These are phyloP conservation scores for Dendrophyllia cribrosa DNA, from an alignment of 64 coral and sea anemone genomes.

Conservation along the genomic window DNA sequence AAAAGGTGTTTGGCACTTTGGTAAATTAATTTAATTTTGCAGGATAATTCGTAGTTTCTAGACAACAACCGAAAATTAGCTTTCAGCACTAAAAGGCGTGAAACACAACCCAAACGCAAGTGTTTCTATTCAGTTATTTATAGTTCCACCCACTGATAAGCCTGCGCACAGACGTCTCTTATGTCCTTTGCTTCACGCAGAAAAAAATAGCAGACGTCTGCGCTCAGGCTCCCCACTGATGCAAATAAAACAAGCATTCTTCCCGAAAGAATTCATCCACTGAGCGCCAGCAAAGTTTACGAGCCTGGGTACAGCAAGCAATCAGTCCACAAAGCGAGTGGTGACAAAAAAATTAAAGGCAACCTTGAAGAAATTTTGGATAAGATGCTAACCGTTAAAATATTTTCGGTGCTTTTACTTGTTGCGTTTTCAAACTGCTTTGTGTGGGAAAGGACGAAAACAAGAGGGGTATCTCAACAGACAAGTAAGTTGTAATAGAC, in stretches of 20 bases:
- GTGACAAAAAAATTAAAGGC: background rate
- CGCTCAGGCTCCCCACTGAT: too few relatives aligned
- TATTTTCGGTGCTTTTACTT: background rate
- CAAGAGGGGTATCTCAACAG: background rate
- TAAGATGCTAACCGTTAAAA: background rate
- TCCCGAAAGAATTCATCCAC: background rate
- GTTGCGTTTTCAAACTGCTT: background rate
- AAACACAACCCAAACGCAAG: constrained; percentile 15
- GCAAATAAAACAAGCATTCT: background rate
- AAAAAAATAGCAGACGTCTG: too few relatives aligned
- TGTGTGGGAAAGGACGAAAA: constrained; percentile 38
- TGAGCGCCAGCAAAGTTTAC: too few relatives aligned
- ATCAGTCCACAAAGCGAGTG: background rate
- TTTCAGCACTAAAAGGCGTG: constrained; percentile 22
- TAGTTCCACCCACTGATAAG: background rate
- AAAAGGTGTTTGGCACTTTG: too few relatives aligned
- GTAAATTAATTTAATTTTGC: too few relatives aligned
- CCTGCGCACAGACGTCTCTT: too few relatives aligned
- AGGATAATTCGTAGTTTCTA: background rate
- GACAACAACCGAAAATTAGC: background rate
- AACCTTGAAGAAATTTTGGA: background rate
- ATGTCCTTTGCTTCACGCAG: too few relatives aligned
- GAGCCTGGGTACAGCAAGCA: too few relatives aligned
- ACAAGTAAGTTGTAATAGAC: constrained; percentile 20
- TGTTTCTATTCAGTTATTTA: background rate